These are phyloP conservation scores for Ciconia maguari DNA, from an alignment of 2,113 vertebrate genomes.

Conservation along the genomic window DNA sequence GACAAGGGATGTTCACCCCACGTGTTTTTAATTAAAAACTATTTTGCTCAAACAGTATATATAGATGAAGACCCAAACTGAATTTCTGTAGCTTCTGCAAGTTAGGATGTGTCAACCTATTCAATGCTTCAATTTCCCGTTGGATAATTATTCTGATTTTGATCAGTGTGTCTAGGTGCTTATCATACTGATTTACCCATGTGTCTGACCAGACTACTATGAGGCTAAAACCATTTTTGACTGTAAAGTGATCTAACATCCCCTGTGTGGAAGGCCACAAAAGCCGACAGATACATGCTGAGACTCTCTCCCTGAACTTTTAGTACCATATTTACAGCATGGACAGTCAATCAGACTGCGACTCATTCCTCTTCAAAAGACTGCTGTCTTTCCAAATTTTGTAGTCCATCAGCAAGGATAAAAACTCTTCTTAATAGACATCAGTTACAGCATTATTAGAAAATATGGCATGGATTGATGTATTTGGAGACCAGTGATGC, in stretches of 20 bases:
- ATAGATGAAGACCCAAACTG: background rate
- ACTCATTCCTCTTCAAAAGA: background rate
- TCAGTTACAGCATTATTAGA: background rate
- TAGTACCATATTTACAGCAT: background rate
- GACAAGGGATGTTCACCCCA: background rate
- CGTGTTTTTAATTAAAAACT: background rate
- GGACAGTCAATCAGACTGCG: background rate
- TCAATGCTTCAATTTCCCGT: background rate
- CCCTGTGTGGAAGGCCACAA: background rate
- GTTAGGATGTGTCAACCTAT: background rate
- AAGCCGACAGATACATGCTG: background rate
- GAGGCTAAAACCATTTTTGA: background rate
- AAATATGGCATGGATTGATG: background rate
- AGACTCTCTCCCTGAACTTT: background rate
- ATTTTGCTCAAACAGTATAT: background rate
- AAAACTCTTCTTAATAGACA: background rate
- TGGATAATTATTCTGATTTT: background rate
- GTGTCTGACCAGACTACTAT: background rate
- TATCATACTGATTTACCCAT: background rate
- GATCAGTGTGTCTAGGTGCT: background rate
- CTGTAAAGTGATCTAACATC: background rate
- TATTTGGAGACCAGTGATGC: background rate
- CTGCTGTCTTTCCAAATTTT: background rate
- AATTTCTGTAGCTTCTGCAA: background rate
- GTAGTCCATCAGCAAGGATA: background rate